These are phyloP conservation scores for Tetrao urogallus DNA, from an alignment of 2,113 vertebrate genomes.

Conservation along the genomic window DNA sequence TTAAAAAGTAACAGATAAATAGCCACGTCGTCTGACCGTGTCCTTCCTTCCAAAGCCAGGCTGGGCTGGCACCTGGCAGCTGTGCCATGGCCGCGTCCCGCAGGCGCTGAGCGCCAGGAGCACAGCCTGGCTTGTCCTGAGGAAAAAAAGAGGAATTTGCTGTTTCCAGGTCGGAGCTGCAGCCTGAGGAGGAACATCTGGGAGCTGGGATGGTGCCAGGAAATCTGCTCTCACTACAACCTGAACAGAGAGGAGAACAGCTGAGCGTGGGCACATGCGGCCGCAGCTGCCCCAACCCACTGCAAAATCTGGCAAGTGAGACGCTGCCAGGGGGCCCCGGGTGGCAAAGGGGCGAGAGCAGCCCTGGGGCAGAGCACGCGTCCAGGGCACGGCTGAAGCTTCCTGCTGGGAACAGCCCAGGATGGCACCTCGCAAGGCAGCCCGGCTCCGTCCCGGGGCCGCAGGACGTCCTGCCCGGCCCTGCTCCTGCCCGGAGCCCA, in stretches of 20 bases:
- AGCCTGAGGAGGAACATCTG: not conserved
- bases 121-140: not conserved
- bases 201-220: not conserved
- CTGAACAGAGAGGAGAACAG: not conserved
- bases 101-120: rapidly evolving
- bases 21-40: rapidly evolving
- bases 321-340: not conserved
- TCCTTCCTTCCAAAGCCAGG: not conserved
- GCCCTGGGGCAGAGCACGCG: not conserved
- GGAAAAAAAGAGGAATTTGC: not conserved
- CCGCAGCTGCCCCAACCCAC: not conserved
- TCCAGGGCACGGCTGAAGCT: not conserved
- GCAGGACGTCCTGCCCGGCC: not conserved
- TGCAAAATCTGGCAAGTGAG: rapidly evolving
- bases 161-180: not conserved
- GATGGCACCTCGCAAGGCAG: not conserved
- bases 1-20: constrained; percentile 27
- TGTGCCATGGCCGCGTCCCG: not conserved
- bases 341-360: not conserved
- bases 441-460: too few species aligned
- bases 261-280: not conserved
- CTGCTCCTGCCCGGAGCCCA: not conserved
- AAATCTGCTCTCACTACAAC: not conserved
- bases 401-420: not conserved
- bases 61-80: not conserved